These are phyloP conservation scores for Pangasius macronema DNA, from an alignment of 2,797 vertebrate genomes.

Conservation along the genomic window DNA sequence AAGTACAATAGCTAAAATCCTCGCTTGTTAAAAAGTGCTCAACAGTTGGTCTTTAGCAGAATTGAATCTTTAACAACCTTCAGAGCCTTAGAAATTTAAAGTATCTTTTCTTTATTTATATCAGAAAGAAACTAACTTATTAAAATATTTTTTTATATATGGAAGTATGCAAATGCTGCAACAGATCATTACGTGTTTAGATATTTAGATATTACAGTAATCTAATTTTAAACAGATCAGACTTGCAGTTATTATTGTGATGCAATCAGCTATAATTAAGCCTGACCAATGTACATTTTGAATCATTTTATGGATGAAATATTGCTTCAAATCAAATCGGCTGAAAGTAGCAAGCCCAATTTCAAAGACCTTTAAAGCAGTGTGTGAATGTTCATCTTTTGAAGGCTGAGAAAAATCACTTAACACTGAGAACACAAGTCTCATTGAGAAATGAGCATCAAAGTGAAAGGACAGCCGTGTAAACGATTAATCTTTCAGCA, in stretches of 20 bases:
- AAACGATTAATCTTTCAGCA: not conserved
- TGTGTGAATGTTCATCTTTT: not conserved
- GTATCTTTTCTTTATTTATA: not conserved
- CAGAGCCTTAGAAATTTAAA: not conserved
- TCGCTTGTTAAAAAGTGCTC: not conserved
- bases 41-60: not conserved
- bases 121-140: not conserved
- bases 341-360: not conserved
- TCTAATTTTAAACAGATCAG: not conserved
- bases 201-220: not conserved
- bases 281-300: not conserved
- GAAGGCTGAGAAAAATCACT: not conserved
- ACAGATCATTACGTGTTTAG: not conserved
- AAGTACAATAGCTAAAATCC: not conserved
- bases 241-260: not conserved
- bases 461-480: not conserved
- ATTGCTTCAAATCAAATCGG: not conserved
- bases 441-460: not conserved
- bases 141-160: not conserved
- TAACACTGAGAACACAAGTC: not conserved
- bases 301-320: not conserved
- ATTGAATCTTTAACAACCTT: not conserved
- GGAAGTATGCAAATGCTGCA: not conserved
- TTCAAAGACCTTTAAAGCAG: not conserved
- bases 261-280: not conserved